Evolutionary conservation across 2,888 invertebrate species (phyloP).

Genomic region (Trilocha varians): DNA sequence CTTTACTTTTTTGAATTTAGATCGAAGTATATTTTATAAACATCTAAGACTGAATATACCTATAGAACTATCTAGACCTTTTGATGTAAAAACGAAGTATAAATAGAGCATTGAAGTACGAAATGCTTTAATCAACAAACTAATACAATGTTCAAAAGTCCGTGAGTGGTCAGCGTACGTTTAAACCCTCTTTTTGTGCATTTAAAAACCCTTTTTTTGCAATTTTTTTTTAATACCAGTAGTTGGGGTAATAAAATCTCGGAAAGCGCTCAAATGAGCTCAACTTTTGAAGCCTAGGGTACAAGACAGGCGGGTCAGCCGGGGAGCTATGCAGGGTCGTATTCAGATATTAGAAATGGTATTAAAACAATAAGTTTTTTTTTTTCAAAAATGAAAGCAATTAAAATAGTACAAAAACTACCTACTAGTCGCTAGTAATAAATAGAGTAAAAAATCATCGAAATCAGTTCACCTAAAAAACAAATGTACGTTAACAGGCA

Average conservation of each 20-base stretch:
- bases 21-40: too few relatives aligned
- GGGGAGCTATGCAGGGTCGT: conserved; percentile 55
- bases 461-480: too few relatives aligned
- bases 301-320: conserved; percentile 68
- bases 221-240: conserved; percentile 58
- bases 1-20: too few relatives aligned
- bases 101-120: conserved; percentile 15
- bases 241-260: conserved; percentile 73
- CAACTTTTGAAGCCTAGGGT: conserved; percentile 71
- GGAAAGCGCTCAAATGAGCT: conserved; percentile 70
- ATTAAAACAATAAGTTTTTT: too few relatives aligned
- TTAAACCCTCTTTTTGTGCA: conserved; percentile 29
- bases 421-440: too few relatives aligned
- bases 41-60: too few relatives aligned
- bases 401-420: too few relatives aligned
- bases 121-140: conserved; percentile 64
- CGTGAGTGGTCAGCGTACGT: conserved; percentile 52
- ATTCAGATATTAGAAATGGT: conserved; percentile 18
- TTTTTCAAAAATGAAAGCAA: too few relatives aligned
- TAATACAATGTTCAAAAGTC: conserved; percentile 58
- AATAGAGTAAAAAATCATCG: too few relatives aligned
- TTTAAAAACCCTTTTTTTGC: conserved; percentile 54
- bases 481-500: too few relatives aligned
- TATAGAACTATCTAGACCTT: too few relatives aligned
- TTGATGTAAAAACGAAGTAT: neutral